These are phyloP conservation scores for Fringilla coelebs DNA, from an alignment of 2,797 vertebrate species.

Conservation along the genomic window DNA sequence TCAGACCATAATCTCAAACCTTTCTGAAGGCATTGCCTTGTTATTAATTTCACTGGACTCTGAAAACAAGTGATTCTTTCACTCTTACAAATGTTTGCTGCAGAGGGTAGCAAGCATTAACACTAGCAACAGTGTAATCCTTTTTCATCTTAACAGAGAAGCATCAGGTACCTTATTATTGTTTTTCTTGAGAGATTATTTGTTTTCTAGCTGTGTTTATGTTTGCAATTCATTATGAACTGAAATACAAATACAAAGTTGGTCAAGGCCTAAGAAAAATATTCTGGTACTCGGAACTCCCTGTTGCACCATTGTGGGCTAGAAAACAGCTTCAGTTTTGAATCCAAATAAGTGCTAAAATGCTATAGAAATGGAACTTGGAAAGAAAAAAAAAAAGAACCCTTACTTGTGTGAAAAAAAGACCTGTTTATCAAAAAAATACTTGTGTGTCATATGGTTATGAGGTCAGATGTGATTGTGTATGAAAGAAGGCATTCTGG, in stretches of 20 bases:
- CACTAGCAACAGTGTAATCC: not conserved
- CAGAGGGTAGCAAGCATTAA: not conserved
- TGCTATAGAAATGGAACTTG: not conserved
- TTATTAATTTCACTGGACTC: not conserved
- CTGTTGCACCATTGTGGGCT: not conserved
- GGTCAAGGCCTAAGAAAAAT: not conserved
- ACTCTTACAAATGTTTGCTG: not conserved
- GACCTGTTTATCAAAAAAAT: not conserved
- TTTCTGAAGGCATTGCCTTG: not conserved
- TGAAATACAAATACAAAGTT: not conserved
- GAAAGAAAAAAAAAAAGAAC: not conserved
- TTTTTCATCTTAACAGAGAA: not conserved
- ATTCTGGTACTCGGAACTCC: not conserved
- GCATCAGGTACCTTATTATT: not conserved
- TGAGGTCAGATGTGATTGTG: not conserved
- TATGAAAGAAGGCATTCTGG: not conserved
- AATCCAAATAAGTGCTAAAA: not conserved
- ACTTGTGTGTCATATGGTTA: not conserved
- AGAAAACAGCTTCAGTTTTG: not conserved
- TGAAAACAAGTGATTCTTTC: not conserved
- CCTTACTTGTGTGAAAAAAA: not conserved
- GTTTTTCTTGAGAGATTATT: not conserved
- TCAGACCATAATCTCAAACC: not conserved
- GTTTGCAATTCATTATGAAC: not conserved
- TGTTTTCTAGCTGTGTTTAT: not conserved